Conservation (phyloP, 1,140 invertebrate genomes). For the Tetraneura akinire region DNA sequence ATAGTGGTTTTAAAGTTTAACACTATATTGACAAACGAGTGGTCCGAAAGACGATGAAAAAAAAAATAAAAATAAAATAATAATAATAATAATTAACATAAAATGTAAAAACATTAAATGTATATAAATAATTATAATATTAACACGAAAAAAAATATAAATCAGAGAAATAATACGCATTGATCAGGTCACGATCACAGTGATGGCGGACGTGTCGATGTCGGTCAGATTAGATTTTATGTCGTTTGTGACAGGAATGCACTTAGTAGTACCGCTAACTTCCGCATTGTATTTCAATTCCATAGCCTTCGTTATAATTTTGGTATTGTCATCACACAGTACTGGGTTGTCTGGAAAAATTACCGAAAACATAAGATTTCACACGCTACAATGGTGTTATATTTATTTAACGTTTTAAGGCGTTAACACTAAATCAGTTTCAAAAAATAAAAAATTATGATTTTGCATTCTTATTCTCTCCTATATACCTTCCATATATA, state of each 20-base stretch:
- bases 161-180: slow-evolving; percentile 25
- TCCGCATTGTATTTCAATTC: slow-evolving; percentile 53
- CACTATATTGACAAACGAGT: background rate
- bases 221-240: slow-evolving; percentile 33
- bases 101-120: slow-evolving; percentile 45
- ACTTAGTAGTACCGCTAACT: slow-evolving; percentile 49
- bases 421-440: too few species aligned
- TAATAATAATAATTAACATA: slow-evolving; percentile 33
- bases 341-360: slow-evolving; percentile 53
- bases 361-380: background rate
- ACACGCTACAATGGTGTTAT: too few species aligned
- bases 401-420: too few species aligned
- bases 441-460: too few species aligned
- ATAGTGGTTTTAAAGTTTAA: background rate
- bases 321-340: slow-evolving; percentile 53
- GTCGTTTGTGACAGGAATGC: slow-evolving; percentile 22
- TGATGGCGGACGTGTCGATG: slow-evolving; percentile 25
- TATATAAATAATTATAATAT: slow-evolving; percentile 45
- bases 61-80: slow-evolving; percentile 18
- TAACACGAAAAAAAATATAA: slow-evolving; percentile 43
- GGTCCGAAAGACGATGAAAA: slow-evolving; percentile 17
- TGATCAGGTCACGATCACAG: slow-evolving; percentile 29
- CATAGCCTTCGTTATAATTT: slow-evolving; percentile 51
- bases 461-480: background rate
- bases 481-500: slow-evolving; percentile 74